Evolutionary conservation across 2,113 vertebrate species (phyloP), one percentile per base, ranked within the genome.

Genomic region (Antechinus flavipes): DNA sequence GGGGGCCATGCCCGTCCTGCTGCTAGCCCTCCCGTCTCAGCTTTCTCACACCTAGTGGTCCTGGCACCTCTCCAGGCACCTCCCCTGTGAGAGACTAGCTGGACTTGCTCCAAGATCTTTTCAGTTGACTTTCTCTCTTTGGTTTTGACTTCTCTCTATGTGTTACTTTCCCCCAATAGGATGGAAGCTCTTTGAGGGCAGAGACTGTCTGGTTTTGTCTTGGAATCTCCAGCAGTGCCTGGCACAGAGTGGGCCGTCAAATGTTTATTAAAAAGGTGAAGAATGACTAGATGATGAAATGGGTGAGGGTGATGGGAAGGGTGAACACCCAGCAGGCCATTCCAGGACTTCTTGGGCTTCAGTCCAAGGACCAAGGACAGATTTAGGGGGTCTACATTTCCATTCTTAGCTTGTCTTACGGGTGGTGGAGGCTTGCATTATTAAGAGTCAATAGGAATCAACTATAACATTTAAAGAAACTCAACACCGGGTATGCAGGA

Each of bases 381-480:
- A 1, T 25, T 25, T 1, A 61, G 46, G 55, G n/a, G 27, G 54
- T 93, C 10, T 35, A 30, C 27, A 35, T 35, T 68, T 35, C 30
- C 58, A 14, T 35, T 11, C 56, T 61, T 42, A 10, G 89, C 42
- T 25, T 91, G 47, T 47, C 47, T 47, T 47, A 47, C 4, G 47
- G 47, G 47, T 2, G 2, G 47, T 2, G 2, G 47, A 58, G 35
- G 27, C 54, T 96, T 93, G 14, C 42, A 90, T 96, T 92, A 50
- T 46, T 76, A 25, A 93, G 68, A 97, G 49, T 93, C 49, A 90
- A 91, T 50, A 95, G 61, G 90, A 91, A 91, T 56, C 93, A 94
- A 91, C 91, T 52, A 22, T 23, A 93, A 8, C 68, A 90, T 58
- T 93, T 94, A 92, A 94, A 52, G 61, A 61, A 61, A 27, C 27